Conservation (phyloP, 2,888 invertebrate genomes). For the Lomographa bimaculata region DNA sequence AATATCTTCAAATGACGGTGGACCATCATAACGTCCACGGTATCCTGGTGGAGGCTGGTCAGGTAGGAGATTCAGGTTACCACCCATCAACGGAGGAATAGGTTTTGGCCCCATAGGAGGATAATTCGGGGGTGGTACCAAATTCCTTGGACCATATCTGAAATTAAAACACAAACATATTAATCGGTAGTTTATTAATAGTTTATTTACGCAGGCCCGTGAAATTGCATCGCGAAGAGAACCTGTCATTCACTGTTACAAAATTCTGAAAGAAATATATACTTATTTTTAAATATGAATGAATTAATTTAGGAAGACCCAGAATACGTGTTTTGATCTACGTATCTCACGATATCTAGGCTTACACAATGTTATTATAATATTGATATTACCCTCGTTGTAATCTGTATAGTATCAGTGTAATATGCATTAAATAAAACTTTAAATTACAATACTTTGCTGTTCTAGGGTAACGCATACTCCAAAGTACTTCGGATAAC, state of each 20-base stretch:
- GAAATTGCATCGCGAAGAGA: constrained; percentile 53
- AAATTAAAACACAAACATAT: constrained; percentile 40
- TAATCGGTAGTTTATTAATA: background rate
- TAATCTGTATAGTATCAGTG: too few species aligned
- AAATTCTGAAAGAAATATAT: background rate
- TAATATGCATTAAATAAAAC: too few species aligned
- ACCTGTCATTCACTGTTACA: constrained; percentile 34
- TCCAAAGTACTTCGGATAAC: too few species aligned
- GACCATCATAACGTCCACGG: constrained; percentile 68
- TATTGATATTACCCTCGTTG: too few species aligned
- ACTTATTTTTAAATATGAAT: background rate
- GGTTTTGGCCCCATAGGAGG: constrained; percentile 64
- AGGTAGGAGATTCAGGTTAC: constrained; percentile 48
- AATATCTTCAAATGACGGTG: constrained; percentile 80
- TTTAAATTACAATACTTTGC: too few species aligned
- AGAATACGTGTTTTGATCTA: too few species aligned
- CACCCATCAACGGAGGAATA: constrained; percentile 54
- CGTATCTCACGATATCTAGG: too few species aligned
- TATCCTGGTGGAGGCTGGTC: constrained; percentile 64
- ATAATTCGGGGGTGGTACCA: constrained; percentile 59
- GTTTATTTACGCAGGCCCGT: background rate
- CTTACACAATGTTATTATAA: too few species aligned
- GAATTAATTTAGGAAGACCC: background rate
- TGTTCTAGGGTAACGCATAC: too few species aligned
- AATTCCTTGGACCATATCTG: constrained; percentile 73